Evolutionary conservation across 2,113 vertebrate genomes (phyloP), one percentile per base, ranked within the genome.

Genomic region (Chloebia gouldiae): DNA sequence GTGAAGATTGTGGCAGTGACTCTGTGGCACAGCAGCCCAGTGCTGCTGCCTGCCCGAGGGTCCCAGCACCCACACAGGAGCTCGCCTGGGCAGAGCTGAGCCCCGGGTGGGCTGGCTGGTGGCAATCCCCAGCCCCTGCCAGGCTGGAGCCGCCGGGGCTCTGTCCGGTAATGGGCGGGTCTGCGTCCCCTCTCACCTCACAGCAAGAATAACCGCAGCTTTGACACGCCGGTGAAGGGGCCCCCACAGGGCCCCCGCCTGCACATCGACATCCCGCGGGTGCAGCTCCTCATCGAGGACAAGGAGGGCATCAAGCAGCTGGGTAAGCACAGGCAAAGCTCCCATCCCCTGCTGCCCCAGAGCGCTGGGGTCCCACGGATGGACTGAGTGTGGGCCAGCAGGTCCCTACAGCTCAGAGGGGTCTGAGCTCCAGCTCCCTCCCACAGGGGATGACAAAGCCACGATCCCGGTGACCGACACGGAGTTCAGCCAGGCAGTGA

Each of bases 261-360:
- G 59, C 99, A 99, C 97, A 99, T 99, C 3, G 99, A 99, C 97
- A 99, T 99, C 92, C 99, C 99, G 4, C 98, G 99, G 18, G 99
- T 99, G 23, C 99, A 99, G 97, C 98, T 99, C 73, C 99, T 99
- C 72, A 99, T 99, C 50, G 99, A 99, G 96, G 99, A 99, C 98
- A 99, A 99, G 97, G 99, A 99, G 76, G 99, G 99, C 95, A 99
- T 99, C 98, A 99, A 99, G 78, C 99, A 99, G 96, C 98, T 99
- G 59, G 99, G 99, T 99, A 93, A 99, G 98, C 61, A 13, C 49
- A 10, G 39, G 22, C n/a, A 39, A 4, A 31, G 14, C 15, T 42
- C n/a, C 88, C 35, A 0, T 40, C n/a, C 42, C 28, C 15, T 6
- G 0, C 1, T 51, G 54, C 8, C 69, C 72, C 27, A 1, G 6